Percentiles rank a stretch among this genome's conserved stretches.
These are phyloP conservation scores for Platycercus adscitus DNA, from an alignment of 2,113 vertebrate genomes.

Conservation along the genomic window DNA sequence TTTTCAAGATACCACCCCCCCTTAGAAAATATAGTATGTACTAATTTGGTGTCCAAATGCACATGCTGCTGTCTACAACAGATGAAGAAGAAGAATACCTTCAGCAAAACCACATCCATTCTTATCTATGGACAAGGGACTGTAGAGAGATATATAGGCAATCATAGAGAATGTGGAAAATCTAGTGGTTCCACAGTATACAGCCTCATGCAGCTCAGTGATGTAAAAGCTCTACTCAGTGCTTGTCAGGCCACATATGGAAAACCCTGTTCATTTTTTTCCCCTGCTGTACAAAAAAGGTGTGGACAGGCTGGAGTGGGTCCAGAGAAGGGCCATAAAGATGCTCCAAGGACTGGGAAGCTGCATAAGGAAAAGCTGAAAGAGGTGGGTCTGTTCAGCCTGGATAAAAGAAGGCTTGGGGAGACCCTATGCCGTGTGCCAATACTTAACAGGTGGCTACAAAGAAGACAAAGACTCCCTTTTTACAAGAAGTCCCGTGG, in stretches of 20 bases:
- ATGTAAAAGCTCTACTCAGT: background rate
- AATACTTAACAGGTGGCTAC: background rate
- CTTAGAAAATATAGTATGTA: background rate
- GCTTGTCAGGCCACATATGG: background rate
- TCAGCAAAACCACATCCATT: background rate
- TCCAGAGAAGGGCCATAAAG: background rate
- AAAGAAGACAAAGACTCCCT: background rate
- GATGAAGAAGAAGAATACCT: background rate
- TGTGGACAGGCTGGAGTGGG: background rate
- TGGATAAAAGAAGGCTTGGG: background rate
- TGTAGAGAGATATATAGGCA: background rate
- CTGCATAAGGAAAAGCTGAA: background rate
- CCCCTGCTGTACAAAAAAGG: background rate
- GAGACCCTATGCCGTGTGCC: background rate
- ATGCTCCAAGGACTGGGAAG: background rate
- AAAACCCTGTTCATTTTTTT: background rate
- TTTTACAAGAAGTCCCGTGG: background rate
- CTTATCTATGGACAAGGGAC: background rate
- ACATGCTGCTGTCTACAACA: background rate
- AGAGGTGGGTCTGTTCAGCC: background rate
- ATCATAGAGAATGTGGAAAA: background rate
- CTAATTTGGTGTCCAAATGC: background rate
- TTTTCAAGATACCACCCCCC: background rate
- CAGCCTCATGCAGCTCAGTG: background rate
- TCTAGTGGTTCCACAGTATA: background rate